Evolutionary conservation across 2,888 invertebrate genomes (phyloP).

Genomic region (Meta bourneti): DNA sequence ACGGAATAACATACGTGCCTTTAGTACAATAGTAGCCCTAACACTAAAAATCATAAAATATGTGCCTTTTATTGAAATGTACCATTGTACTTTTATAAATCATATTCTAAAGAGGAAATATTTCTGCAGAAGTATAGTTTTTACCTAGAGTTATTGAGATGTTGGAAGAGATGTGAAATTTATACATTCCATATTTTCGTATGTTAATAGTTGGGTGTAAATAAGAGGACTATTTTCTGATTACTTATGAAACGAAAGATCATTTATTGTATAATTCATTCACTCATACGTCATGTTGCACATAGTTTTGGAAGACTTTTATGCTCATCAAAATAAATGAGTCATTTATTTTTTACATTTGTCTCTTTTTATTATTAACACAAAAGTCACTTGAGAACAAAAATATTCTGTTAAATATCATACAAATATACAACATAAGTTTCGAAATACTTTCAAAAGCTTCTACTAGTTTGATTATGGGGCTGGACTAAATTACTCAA

Average conservation of each 20-base stretch:
- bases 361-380: neutral
- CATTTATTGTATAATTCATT: slow-evolving; percentile 47
- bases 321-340: slow-evolving; percentile 44
- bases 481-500: too few species aligned
- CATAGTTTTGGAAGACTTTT: slow-evolving; percentile 26
- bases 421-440: too few species aligned
- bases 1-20: neutral
- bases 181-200: slow-evolving; percentile 48
- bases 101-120: neutral
- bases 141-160: neutral
- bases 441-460: too few species aligned
- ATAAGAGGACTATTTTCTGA: slow-evolving; percentile 70
- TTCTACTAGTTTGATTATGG: too few species aligned
- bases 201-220: slow-evolving; percentile 42
- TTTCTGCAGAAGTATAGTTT: neutral
- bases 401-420: too few species aligned
- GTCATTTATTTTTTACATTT: slow-evolving; percentile 5
- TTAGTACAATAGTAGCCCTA: neutral
- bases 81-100: neutral
- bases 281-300: slow-evolving; percentile 46
- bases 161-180: slow-evolving; percentile 9
- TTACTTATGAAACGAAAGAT: slow-evolving; percentile 22
- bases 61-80: neutral
- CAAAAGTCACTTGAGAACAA: neutral
- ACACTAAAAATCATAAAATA: neutral